Percentiles rank a stretch among this genome's conserved stretches.
These are phyloP conservation scores for Cyclura pinguis DNA, from an alignment of 2,797 vertebrate species.

Conservation along the genomic window DNA sequence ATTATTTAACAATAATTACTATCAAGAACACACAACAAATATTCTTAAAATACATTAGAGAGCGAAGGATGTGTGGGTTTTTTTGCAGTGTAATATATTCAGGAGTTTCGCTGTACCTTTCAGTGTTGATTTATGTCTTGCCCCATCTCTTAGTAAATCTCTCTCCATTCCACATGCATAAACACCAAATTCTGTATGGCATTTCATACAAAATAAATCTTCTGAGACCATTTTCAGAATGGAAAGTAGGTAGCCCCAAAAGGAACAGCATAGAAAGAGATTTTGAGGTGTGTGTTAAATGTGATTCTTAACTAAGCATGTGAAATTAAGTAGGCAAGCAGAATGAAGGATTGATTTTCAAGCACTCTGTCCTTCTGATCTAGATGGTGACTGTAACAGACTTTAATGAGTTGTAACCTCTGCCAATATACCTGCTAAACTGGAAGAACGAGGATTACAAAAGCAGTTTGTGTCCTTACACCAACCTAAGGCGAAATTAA, in stretches of 20 bases:
- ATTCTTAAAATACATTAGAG: not conserved
- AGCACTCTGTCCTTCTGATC: not conserved
- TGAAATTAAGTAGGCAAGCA: not conserved
- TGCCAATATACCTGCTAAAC: not conserved
- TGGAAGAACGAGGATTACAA: not conserved
- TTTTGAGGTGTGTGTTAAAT: not conserved
- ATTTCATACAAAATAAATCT: not conserved
- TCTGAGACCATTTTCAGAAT: not conserved
- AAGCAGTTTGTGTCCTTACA: conserved; percentile 30
- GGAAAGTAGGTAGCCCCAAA: not conserved
- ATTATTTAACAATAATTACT: too few species aligned
- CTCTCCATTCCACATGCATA: not conserved
- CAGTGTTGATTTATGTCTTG: not conserved
- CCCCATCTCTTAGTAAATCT: not conserved
- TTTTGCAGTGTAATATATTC: not conserved
- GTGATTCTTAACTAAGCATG: not conserved
- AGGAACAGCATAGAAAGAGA: not conserved
- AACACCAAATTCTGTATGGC: not conserved
- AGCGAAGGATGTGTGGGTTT: too few species aligned
- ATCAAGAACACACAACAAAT: not conserved
- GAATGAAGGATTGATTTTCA: not conserved
- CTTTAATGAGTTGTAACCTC: not conserved
- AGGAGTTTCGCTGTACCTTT: not conserved
- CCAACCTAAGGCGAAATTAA: conserved; percentile 32
- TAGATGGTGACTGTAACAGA: not conserved